Conservation (phyloP, 2,888 invertebrate genomes). For the Biston stratarius region DNA sequence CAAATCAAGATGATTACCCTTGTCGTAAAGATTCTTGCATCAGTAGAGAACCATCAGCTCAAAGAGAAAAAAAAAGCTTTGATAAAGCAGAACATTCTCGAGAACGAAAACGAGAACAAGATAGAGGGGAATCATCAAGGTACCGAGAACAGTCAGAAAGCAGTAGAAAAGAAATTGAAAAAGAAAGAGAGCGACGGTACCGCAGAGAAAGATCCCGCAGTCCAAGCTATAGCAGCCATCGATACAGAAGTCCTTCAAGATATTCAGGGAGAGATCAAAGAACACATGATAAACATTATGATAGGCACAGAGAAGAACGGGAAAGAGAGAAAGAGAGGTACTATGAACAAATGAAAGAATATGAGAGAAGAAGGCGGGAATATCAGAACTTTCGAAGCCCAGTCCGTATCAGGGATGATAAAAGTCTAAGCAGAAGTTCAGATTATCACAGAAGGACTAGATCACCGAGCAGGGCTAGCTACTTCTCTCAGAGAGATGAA, state of each 20-base stretch:
- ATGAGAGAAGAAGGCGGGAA: slow-evolving; percentile 63
- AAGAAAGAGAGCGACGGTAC: slow-evolving; percentile 43
- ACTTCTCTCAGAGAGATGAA: slow-evolving; percentile 45
- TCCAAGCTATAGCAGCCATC: slow-evolving; percentile 55
- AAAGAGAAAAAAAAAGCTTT: slow-evolving; percentile 9
- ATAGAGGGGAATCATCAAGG: background rate
- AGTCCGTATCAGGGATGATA: slow-evolving; percentile 53
- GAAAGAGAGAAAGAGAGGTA: slow-evolving; percentile 35
- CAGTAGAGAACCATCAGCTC: slow-evolving; percentile 1
- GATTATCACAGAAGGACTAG: slow-evolving; percentile 52
- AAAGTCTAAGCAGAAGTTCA: slow-evolving; percentile 54
- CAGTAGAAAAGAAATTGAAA: slow-evolving; percentile 41
- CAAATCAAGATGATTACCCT: slow-evolving; percentile 2
- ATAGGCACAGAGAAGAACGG: slow-evolving; percentile 51
- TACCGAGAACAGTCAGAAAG: slow-evolving; percentile 34
- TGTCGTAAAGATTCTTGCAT: background rate
- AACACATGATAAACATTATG: slow-evolving; percentile 39
- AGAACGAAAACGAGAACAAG: background rate
- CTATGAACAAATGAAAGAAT: slow-evolving; percentile 46
- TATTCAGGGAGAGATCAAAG: slow-evolving; percentile 32
- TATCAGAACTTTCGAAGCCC: slow-evolving; percentile 60
- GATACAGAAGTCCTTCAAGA: slow-evolving; percentile 55
- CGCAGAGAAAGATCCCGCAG: slow-evolving; percentile 55
- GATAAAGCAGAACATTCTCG: slow-evolving; percentile 6
- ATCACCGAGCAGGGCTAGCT: slow-evolving; percentile 60